A percentile compares a stretch with the other conserved stretches of the same genome.
Conservation (phyloP, 1,140 invertebrate species). For the Drosophila sechellia region DNA sequence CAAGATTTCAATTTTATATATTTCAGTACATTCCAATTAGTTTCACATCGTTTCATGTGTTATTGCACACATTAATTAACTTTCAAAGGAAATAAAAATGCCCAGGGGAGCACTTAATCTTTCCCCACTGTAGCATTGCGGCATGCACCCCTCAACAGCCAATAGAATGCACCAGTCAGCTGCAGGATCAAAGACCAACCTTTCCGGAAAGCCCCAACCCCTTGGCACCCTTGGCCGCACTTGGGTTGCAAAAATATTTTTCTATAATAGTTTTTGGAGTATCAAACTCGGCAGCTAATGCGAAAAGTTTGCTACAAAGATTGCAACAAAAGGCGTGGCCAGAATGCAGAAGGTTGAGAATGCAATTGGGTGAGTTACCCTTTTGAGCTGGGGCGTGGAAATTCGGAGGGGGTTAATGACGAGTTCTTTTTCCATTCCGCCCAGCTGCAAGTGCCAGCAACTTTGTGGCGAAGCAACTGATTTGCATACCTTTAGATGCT, state of each 20-base stretch:
- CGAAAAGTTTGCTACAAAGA: slow-evolving; percentile 74
- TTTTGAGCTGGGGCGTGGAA: not conserved
- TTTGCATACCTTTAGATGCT: slow-evolving; percentile 76
- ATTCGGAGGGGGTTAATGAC: slow-evolving; percentile 56
- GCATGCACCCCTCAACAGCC: slow-evolving; percentile 44
- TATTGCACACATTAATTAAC: not conserved
- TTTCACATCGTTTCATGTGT: no score
- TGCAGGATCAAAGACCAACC: slow-evolving; percentile 5
- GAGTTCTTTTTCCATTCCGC: slow-evolving; percentile 25
- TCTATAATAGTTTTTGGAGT: slow-evolving; percentile 82
- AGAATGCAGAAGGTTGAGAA: slow-evolving; percentile 38
- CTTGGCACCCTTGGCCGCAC: slow-evolving; percentile 10
- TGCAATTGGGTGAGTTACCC: not conserved
- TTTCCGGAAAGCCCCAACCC: not conserved
- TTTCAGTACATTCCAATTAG: no score
- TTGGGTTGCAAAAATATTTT: slow-evolving; percentile 70
- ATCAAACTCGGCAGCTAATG: slow-evolving; percentile 73
- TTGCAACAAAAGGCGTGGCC: slow-evolving; percentile 54
- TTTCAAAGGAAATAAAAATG: not conserved
- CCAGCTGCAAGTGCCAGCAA: slow-evolving; percentile 38
- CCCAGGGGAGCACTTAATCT: not conserved
- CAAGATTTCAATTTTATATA: no score
- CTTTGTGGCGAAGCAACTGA: slow-evolving; percentile 45
- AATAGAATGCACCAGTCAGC: slow-evolving; percentile 63
- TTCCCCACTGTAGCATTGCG: slow-evolving; percentile 36